Evolutionary conservation across 2,113 vertebrate species (phyloP), one percentile per base, ranked within the genome.

Genomic region (Centropus bengalensis): DNA sequence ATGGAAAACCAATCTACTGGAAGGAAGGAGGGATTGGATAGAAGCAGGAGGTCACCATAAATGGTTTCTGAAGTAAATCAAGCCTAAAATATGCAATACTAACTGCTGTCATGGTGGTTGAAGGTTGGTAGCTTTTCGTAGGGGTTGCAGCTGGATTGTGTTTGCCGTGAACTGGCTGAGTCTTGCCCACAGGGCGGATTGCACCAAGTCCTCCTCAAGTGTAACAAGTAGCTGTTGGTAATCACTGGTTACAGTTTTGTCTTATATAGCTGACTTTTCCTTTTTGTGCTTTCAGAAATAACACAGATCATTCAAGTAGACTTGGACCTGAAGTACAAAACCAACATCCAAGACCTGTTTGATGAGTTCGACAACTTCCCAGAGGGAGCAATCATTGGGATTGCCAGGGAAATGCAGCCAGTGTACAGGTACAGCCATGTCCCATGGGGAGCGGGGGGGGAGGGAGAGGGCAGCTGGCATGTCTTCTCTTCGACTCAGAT

Each of bases 351-450:
- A 93, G 98, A 99, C 80, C 98, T 99, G 69, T 99, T 99, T 94
- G 98, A 98, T 92, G 99, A 99, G 94, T 99, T 99, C 69, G 96
- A 98, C 75, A 98, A 56, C 67, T 99, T 99, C 95, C 97, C 98
- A 2, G 96, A 98, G 4, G 98, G 97, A 73, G 98, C 99, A 1
- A 97, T 99, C 36, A 99, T 99, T 14, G 99, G 99, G 74, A 99
- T 99, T 69, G 97, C 98, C 56, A 97, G 97, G 74, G 99, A 99
- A 96, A 99, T 99, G 99, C 99, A 99, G 92, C 99, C 99, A 0
- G 99, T 99, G 22, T 99, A 99, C 98, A 99, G 99, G 99, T 99
- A 98, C 2, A 89, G 42, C 21, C 3, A 3, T 5, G 3, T 52
- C 30, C 10, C 0, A 0, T 51, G 76, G 40, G 71, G 32, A 63